Percentiles rank a stretch among this genome's conserved stretches.
phyloP scores from a whole-genome alignment of 2,888 invertebrate species.

The Eledona agricola region DNA sequence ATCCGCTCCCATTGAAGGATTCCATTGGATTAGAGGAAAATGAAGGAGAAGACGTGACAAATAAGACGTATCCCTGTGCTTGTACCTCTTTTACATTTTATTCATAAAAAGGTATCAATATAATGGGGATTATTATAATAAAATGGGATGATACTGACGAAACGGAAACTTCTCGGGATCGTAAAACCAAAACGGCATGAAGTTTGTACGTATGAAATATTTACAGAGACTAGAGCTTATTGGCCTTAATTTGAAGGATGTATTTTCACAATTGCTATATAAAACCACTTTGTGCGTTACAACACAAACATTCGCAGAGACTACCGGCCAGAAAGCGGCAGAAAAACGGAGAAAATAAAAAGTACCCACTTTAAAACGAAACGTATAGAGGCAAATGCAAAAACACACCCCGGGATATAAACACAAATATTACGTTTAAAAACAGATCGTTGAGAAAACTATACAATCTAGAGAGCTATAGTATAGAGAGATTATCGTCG shows the following conservation, averaged over 20 bases:
- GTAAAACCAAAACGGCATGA: constrained; percentile 45
- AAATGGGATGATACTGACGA: constrained; percentile 39
- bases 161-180: constrained; percentile 40
- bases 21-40: neutral
- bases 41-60: neutral
- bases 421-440: constrained; percentile 36
- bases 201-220: constrained; percentile 56
- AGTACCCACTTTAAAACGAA: constrained; percentile 20
- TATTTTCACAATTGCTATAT: constrained; percentile 45
- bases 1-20: too few species aligned
- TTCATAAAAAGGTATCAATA: constrained; percentile 47
- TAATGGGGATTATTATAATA: constrained; percentile 41
- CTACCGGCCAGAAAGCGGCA: constrained; percentile 33
- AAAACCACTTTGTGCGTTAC: constrained; percentile 23
- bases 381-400: constrained; percentile 28
- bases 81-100: constrained; percentile 39
- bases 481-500: constrained; percentile 56
- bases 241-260: constrained; percentile 52
- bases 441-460: constrained; percentile 46
- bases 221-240: constrained; percentile 58
- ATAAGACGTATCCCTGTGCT: constrained; percentile 25
- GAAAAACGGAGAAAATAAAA: constrained; percentile 35
- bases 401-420: constrained; percentile 50
- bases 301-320: constrained; percentile 7
- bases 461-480: constrained; percentile 54